Conservation (phyloP, 2,113 vertebrate genomes). For the Anoplopoma fimbria region DNA sequence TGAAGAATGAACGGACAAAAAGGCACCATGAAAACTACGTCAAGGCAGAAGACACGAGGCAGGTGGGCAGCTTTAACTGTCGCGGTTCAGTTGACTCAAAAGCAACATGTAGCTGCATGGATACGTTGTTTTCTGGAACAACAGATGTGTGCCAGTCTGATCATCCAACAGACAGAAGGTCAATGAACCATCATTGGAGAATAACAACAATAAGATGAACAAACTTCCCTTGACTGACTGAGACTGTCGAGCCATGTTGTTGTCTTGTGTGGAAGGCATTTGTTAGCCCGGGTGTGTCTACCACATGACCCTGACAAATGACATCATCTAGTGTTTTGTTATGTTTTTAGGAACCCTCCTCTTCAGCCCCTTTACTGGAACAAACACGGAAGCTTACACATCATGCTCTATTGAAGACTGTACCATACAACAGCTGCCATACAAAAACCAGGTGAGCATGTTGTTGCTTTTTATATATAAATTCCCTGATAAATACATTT, state of each 20-base stretch:
- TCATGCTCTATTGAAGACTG: slow-evolving; percentile 86
- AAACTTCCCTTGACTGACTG: not conserved
- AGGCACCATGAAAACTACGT: slow-evolving; percentile 79
- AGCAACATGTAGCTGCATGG: not conserved
- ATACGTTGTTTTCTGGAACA: not conserved
- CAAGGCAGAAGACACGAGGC: slow-evolving; percentile 69
- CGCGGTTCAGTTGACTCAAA: not conserved
- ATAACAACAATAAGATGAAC: slow-evolving; percentile 7
- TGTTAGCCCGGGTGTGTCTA: not conserved
- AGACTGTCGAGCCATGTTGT: not conserved
- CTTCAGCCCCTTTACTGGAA: slow-evolving; percentile 87
- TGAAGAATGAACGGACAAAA: slow-evolving; percentile 79
- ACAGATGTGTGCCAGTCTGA: not conserved
- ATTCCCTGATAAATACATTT: not conserved
- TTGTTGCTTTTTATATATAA: not conserved
- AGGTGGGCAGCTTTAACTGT: slow-evolving; percentile 74
- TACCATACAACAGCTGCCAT: slow-evolving; percentile 91
- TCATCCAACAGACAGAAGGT: not conserved
- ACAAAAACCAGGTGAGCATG: slow-evolving; percentile 81
- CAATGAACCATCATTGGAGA: not conserved
- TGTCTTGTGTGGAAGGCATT: not conserved
- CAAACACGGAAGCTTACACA: slow-evolving; percentile 87
- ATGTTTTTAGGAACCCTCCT: slow-evolving; percentile 66
- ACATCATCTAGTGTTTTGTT: not conserved
- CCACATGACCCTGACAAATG: slow-evolving; percentile 25